These are phyloP conservation scores for Microplitis deprimator DNA, from an alignment of 2,888 invertebrate genomes.

Conservation along the genomic window DNA sequence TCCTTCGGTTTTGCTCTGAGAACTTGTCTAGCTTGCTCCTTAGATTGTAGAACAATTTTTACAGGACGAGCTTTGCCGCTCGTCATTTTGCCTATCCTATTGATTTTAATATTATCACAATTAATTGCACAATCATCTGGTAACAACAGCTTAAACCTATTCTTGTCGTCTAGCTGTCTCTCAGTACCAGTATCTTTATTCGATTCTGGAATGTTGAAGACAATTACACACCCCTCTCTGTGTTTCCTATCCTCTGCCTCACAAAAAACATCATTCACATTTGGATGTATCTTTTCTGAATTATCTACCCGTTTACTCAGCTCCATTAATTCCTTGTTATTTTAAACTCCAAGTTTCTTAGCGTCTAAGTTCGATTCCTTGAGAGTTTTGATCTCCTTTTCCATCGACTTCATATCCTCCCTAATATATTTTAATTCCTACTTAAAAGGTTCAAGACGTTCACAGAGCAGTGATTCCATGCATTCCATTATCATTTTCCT, in stretches of 20 bases:
- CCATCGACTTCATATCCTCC: neutral
- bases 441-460: neutral
- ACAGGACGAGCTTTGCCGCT: neutral
- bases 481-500: neutral
- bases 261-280: neutral
- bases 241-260: neutral
- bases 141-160: neutral
- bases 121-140: neutral
- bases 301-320: neutral
- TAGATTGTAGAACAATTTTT: neutral
- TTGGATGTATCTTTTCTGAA: neutral
- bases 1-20: neutral
- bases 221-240: neutral
- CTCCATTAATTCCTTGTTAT: neutral
- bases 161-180: neutral
- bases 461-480: neutral
- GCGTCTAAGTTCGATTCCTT: neutral
- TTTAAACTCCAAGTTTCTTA: neutral
- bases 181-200: conserved; percentile 5
- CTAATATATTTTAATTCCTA: neutral
- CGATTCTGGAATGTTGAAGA: neutral
- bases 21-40: neutral
- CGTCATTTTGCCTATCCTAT: neutral
- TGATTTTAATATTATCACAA: neutral
- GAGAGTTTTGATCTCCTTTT: neutral